These are phyloP conservation scores for Lethenteron camtschaticum DNA, from an alignment of 2,113 vertebrate genomes.

Conservation along the genomic window DNA sequence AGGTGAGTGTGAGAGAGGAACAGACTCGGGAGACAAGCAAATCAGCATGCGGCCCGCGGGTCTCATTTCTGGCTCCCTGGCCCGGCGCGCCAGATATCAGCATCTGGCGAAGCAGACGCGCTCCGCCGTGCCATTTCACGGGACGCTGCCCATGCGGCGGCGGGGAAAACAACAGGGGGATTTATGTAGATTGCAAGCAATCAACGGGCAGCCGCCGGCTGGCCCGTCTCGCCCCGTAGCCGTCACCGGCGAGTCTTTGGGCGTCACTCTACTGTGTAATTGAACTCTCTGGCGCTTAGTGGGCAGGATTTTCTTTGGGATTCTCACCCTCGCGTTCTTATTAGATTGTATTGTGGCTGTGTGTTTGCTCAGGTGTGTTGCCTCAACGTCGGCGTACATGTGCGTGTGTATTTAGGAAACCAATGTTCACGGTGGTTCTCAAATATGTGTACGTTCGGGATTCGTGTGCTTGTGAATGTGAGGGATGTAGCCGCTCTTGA, in stretches of 20 bases:
- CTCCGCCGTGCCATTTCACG: constrained; percentile 2
- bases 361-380: no score
- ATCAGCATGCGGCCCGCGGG: neutral
- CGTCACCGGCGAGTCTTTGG: neutral
- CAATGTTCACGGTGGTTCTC: no score
- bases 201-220: neutral
- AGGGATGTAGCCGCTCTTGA: no score
- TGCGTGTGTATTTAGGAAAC: no score
- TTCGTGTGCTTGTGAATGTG: no score
- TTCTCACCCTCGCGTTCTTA: no score
- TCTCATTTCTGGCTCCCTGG: neutral
- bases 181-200: constrained; percentile 5
- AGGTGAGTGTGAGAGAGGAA: no score
- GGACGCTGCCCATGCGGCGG: neutral
- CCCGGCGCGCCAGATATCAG: neutral
- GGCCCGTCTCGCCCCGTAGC: constrained; percentile 1
- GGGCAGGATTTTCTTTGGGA: no score
- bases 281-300: neutral
- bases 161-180: constrained; percentile 6
- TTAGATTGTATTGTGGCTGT: no score
- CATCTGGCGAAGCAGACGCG: constrained; percentile 4
- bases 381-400: no score
- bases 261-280: constrained; percentile 1
- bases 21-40: no score
- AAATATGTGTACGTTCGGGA: no score